A percentile compares a stretch with the other conserved stretches of the same genome.
phyloP scores from a whole-genome alignment of 2,797 vertebrate genomes.

The Antennarius maculatus region DNA sequence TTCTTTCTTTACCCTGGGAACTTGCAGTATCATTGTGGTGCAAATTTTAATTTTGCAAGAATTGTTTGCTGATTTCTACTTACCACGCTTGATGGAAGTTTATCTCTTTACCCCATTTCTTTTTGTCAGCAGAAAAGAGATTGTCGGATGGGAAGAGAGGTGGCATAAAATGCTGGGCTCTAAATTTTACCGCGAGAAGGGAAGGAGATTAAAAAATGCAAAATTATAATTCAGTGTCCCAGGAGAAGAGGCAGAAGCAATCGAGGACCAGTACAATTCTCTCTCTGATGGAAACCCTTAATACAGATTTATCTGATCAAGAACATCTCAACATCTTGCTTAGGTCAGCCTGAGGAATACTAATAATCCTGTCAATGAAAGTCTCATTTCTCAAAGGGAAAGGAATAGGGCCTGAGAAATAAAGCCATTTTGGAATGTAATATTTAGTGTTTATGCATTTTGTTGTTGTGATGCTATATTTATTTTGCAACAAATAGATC shows the following conservation, averaged over 20 bases:
- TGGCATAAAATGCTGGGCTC: slow-evolving; percentile 75
- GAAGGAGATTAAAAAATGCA: slow-evolving; percentile 75
- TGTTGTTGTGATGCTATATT: too few species aligned
- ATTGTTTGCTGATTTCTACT: slow-evolving; percentile 52
- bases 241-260: slow-evolving; percentile 48
- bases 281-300: slow-evolving; percentile 74
- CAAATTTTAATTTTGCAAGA: slow-evolving; percentile 24
- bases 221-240: slow-evolving; percentile 65
- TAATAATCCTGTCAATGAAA: slow-evolving; percentile 63
- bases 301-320: slow-evolving; percentile 79
- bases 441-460: too few species aligned
- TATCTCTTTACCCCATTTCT: slow-evolving; percentile 41
- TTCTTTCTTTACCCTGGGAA: slow-evolving; percentile 9
- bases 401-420: slow-evolving; percentile 19
- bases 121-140: slow-evolving; percentile 40
- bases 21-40: not conserved
- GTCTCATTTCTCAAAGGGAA: slow-evolving; percentile 42
- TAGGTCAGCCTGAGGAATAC: slow-evolving; percentile 68
- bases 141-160: slow-evolving; percentile 49
- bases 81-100: slow-evolving; percentile 25
- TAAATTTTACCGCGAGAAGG: slow-evolving; percentile 74
- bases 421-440: not conserved
- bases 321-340: slow-evolving; percentile 66
- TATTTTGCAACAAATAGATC: too few species aligned
- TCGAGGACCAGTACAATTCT: slow-evolving; percentile 71